Base-by-base conservation (phyloP, 2,888 invertebrate species). In the Tortricodes alternella region DNA sequence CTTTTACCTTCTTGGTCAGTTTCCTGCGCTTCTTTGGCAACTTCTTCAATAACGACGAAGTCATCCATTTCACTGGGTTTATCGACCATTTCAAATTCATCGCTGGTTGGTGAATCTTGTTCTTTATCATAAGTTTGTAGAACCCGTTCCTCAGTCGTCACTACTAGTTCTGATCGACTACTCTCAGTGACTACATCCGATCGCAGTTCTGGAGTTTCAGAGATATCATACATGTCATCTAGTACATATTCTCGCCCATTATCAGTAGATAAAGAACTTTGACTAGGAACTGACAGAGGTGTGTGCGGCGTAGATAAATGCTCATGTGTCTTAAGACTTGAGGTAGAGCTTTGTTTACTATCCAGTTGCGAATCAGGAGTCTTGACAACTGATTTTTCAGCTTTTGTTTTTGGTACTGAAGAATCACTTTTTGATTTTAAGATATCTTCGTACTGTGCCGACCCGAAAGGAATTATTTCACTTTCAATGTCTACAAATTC, bases 61-160 rank as follows among this genome's bases (percentile, higher is more conserved):
- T 97, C 96, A 71, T 97, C 97, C 64, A 96, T 95, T 65, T 96
- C 93, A 72, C 96, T 96, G 0, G 96, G 96, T 73, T 96, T 96
- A 67, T 97, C 96, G 0, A 97, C 91, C 91, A 97, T 93, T 91
- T 97, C 97, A 78, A 97, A 97, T 18, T 96, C 96, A 76, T 96
- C 96, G 70, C 95, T 95, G 7, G 93, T 94, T 0, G 96, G 96
- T 0, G 96, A 96, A 65, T 95, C 94, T 61, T 92, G 92, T 68
- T 92, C 92, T 66, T 92, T 92, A 62, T 92, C 92, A 46, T 80
- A 83, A 7, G 73, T 89, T 15, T 91, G 91, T 29, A 91, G 75
- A 3, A 88, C 81, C 70, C 92, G 93, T 68, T 94, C 93, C 66
- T 93, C 92, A 6, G 92, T 89, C 1, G 93, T 92, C 13, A 93